Evolutionary conservation across 37 sponge, comb jelly and placozoan genomes (phyloP), one percentile per base, ranked within the genome.

Genomic region (Chondrilla cf. caribensis): DNA sequence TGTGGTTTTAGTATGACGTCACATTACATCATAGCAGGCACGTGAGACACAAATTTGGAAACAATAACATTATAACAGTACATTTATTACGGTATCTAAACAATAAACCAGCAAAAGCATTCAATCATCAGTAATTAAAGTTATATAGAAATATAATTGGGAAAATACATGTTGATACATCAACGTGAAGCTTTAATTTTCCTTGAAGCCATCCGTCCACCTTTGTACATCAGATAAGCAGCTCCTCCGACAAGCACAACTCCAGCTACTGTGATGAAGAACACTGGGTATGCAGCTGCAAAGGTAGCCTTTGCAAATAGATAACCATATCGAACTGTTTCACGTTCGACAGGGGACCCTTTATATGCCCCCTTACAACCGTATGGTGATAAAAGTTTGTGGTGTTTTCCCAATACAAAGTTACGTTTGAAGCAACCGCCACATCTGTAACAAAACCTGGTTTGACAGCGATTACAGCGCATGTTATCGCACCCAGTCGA

Each of bases 391-490:
- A 82, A 59, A 6, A 55, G 58, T 3, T 38, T 76, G 62, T 88
- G 76, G 66, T 94, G 95, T 26, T 65, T 70, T 24, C 91, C 89
- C 0, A 94, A 39, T 1, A 84, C 68, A 3, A 75, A 67, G 8
- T 81, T 39, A 0, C 71, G 78, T 22, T 57, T 21, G 62, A 78
- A 81, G 18, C 58, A 64, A 8, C 66, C 85, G 0, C 95, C 95
- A 88, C 95, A 94, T 35, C 82, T 66, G 70, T 94, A 94, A 86
- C 95, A 94, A 79, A 90, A 94, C 11, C 82, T 25, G 7, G 84
- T 84, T 0, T 84, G 58, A 60, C 95, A 94, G 26, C 79, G 75
- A 84, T 42, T 86, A 80, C 95, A 94, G 17, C 81, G 85, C 95
- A 94, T 94, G 84, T 88, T 89, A 40, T 88, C 65, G 57, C 95